Conservation (phyloP, 2,113 vertebrate genomes). For the Microtus oregoni region DNA sequence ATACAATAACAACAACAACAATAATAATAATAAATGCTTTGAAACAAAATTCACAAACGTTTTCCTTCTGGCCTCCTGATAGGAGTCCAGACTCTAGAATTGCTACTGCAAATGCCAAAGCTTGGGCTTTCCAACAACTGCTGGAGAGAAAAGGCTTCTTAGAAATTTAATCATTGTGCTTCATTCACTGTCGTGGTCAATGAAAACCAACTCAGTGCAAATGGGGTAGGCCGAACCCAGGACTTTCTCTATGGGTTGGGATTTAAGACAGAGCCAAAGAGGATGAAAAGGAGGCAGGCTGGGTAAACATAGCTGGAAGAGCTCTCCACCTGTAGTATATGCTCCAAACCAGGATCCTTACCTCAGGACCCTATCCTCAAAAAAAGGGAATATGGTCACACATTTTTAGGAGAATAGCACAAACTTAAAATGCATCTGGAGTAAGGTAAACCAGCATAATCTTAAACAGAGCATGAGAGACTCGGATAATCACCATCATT, state of each 20-base stretch:
- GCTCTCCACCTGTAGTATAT: not conserved
- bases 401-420: not conserved
- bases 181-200: not conserved
- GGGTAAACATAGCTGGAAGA: not conserved
- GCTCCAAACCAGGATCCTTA: not conserved
- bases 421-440: not conserved
- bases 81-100: not conserved
- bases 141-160: not conserved
- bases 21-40: not conserved
- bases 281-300: not conserved
- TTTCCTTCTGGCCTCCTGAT: constrained; percentile 14
- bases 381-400: not conserved
- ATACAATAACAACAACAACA: not conserved
- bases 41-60: not conserved
- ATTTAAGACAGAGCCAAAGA: not conserved
- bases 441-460: not conserved
- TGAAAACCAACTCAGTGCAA: not conserved
- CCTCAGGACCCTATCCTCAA: not conserved
- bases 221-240: not conserved
- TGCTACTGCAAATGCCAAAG: not conserved
- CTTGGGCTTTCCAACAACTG: not conserved
- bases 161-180: not conserved
- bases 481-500: not conserved
- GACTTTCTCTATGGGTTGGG: not conserved
- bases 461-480: not conserved